Conservation (phyloP, 64 coral and sea anemone genomes). For the Hydrozoanthus tunicans region DNA sequence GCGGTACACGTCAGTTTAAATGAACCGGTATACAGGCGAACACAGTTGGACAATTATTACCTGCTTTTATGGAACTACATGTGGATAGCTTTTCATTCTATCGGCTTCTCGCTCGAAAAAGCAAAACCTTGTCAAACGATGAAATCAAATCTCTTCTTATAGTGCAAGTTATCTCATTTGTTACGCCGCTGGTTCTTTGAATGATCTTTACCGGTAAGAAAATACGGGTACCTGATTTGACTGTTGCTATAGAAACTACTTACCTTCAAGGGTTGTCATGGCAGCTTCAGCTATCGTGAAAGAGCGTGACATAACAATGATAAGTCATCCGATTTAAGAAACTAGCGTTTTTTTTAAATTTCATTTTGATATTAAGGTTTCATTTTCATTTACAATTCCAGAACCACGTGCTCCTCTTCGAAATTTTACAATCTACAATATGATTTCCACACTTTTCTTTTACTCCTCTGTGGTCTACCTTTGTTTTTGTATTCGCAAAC, state of each 20-base stretch:
- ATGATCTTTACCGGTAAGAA: neutral
- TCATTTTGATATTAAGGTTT: too few relatives aligned
- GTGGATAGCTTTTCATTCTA: too few relatives aligned
- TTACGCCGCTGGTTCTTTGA: neutral
- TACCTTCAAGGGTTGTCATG: neutral
- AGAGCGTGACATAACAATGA: neutral
- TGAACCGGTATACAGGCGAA: too few relatives aligned
- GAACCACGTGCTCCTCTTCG: too few relatives aligned
- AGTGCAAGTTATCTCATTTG: neutral
- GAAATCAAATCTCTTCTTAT: neutral
- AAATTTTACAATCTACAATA: too few relatives aligned
- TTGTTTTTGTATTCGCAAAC: too few relatives aligned
- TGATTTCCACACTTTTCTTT: too few relatives aligned
- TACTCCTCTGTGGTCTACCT: too few relatives aligned
- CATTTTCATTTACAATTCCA: too few relatives aligned
- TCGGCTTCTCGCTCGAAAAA: neutral
- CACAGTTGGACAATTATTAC: too few relatives aligned
- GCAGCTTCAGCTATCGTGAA: neutral
- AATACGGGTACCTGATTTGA: slow-evolving; percentile 18
- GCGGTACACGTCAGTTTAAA: too few relatives aligned
- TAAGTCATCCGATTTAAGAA: neutral
- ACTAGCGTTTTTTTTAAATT: neutral
- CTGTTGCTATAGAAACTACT: neutral
- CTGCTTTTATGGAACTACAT: too few relatives aligned
- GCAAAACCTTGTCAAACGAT: neutral